Evolutionary conservation across 1,140 invertebrate genomes (phyloP).

Genomic region (Camponotus pennsylvanicus): DNA sequence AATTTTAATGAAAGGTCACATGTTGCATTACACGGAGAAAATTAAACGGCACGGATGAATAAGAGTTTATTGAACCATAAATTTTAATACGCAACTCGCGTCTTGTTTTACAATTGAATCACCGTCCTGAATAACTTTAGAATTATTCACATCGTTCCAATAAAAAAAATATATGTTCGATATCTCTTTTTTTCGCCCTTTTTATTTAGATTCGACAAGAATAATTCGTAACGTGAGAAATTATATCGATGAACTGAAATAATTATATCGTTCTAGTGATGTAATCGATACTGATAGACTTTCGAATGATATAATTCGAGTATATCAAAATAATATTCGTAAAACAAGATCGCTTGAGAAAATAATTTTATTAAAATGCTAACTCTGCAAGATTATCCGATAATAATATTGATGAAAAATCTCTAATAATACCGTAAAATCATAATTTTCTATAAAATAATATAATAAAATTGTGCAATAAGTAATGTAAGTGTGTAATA

Average conservation of each 20-base stretch:
- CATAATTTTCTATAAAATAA: not conserved
- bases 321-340: not conserved
- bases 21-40: not conserved
- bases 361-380: not conserved
- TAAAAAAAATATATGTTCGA: not conserved
- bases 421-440: not conserved
- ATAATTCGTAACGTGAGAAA: not conserved
- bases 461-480: not conserved
- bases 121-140: not conserved
- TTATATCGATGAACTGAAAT: no score
- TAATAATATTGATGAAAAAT: no score
- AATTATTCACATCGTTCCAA: not conserved
- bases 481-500: not conserved
- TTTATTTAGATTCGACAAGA: not conserved
- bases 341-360: not conserved
- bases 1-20: not conserved
- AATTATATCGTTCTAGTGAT: not conserved
- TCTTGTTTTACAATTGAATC: not conserved
- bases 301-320: not conserved
- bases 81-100: not conserved
- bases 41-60: slow-evolving; percentile 7
- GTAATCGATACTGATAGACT: not conserved
- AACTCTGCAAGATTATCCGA: not conserved
- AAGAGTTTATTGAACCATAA: not conserved
- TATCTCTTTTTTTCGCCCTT: no score